Evolutionary conservation across 1,140 invertebrate species (phyloP).

Genomic region (Thalassaphorura encarpata): DNA sequence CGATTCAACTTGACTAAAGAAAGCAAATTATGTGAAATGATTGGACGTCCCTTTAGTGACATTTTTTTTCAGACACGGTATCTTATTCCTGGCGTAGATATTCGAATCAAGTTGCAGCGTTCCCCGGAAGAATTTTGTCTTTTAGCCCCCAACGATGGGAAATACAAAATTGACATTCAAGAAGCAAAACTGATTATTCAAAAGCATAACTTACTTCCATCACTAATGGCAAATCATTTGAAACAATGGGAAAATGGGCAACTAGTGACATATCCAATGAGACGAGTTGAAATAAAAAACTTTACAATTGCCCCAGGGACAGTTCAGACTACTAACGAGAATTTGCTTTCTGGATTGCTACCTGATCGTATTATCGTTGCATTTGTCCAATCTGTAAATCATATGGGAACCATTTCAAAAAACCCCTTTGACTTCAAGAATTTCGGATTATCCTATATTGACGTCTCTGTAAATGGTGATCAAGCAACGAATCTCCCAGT

Average conservation of each 20-base stretch:
- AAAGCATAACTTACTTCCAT: constrained; percentile 8
- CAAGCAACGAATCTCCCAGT: not conserved
- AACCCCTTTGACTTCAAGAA: constrained; percentile 22
- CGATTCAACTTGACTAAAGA: constrained; percentile 28
- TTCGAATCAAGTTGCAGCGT: constrained; percentile 7
- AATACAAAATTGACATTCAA: constrained; percentile 12
- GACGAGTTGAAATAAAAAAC: constrained; percentile 19
- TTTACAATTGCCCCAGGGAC: constrained; percentile 17
- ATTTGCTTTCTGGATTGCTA: constrained; percentile 19
- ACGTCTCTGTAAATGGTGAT: constrained; percentile 16
- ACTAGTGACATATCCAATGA: constrained; percentile 18
- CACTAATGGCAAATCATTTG: constrained; percentile 8
- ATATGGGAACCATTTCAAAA: constrained; percentile 6
- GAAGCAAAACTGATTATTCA: constrained; percentile 13
- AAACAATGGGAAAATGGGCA: constrained; percentile 10
- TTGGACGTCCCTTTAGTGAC: constrained; percentile 22
- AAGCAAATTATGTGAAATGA: constrained; percentile 30
- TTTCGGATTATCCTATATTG: constrained; percentile 9
- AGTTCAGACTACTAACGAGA: constrained; percentile 6
- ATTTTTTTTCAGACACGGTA: constrained; percentile 22
- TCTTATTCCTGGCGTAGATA: constrained; percentile 21
- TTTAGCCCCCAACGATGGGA: not conserved
- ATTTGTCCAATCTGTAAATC: constrained; percentile 14
- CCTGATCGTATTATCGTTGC: constrained; percentile 20
- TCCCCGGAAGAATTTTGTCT: constrained; percentile 7